Base-by-base conservation (phyloP, 2,113 vertebrate species). In the Heterocephalus glaber region DNA sequence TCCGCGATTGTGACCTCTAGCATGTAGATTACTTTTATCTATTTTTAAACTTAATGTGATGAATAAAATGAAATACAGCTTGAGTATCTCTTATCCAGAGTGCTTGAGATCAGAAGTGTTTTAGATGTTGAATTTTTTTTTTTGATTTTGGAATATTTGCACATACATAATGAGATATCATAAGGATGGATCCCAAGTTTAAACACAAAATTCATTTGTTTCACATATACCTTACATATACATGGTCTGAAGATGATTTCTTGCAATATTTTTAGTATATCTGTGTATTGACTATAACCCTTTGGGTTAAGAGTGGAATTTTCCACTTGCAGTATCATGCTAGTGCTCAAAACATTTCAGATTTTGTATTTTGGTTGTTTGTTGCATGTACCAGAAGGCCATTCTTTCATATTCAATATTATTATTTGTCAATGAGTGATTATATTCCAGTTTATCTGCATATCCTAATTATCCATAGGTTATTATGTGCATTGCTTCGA, bases 21-120 rank as follows among this genome's bases (percentile, higher is more conserved):
- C 47, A 41, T 82, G 20, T 58, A 33, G 38, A 47, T 68, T 88
- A 44, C 33, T 79, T 89, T 89, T 81, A 33, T 22, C 60, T 84
- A 14, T 80, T 94, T 97, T 56, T 80, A 77, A 65, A 89, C 19
- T 91, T 81, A 49, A 5, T 72, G 24, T 74, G 65, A 72, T 86
- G 14, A 66, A 63, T 41, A 6, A 7, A 85, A 81, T 61, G 3
- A 76, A 41, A 80, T 63, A 72, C 30, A 89, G 44, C 16, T 66
- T 84, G 80, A 66, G 5, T 66, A 84, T 66, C n/a, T 14, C 38
- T 44, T 85, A 66, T 58, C 7, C 12, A 76, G 54, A 84, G 8
- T 90, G 58, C n/a, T 94, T 85, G 80, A 47, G 10, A 90, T 30
- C 60, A 54, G 49, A 76, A 77, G 38, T 14, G 4, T 52, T 58